Percentiles rank a stretch among this genome's conserved stretches.
These are phyloP conservation scores for Indri indri DNA, from an alignment of 2,113 vertebrate species.

Conservation along the genomic window DNA sequence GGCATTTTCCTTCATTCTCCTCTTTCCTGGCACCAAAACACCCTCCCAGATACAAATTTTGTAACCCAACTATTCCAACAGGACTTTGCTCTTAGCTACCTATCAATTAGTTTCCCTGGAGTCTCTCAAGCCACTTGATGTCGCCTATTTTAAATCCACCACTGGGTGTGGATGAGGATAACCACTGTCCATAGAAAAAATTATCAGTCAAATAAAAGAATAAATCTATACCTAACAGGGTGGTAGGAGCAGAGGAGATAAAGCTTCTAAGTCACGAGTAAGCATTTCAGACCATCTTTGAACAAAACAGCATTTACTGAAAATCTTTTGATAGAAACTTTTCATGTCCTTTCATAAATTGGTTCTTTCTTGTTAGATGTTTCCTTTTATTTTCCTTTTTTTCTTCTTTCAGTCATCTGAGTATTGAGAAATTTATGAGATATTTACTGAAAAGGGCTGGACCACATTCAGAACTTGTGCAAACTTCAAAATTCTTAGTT, in stretches of 20 bases:
- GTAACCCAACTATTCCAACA: background rate
- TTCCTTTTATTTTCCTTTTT: background rate
- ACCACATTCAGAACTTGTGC: background rate
- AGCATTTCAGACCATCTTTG: background rate
- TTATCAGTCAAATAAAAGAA: background rate
- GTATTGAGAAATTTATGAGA: slow-evolving; percentile 33
- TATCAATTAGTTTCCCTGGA: background rate
- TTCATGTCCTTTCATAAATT: background rate
- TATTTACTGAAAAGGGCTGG: slow-evolving; percentile 36
- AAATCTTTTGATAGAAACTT: background rate
- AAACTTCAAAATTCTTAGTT: slow-evolving; percentile 12
- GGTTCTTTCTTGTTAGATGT: background rate
- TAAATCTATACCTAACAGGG: background rate
- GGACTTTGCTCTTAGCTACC: background rate
- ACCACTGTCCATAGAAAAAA: background rate
- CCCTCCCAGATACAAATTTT: background rate
- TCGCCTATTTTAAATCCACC: background rate
- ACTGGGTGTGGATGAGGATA: background rate
- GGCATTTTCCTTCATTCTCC: background rate
- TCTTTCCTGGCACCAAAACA: background rate
- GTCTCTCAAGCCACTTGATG: background rate
- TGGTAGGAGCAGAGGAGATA: background rate
- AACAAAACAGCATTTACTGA: background rate
- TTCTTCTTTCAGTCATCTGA: background rate
- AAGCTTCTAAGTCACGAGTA: background rate